A percentile compares a stretch with the other conserved stretches of the same genome.
phyloP scores from a whole-genome alignment of 1,140 invertebrate species.

The Leptopilina boulardi region DNA sequence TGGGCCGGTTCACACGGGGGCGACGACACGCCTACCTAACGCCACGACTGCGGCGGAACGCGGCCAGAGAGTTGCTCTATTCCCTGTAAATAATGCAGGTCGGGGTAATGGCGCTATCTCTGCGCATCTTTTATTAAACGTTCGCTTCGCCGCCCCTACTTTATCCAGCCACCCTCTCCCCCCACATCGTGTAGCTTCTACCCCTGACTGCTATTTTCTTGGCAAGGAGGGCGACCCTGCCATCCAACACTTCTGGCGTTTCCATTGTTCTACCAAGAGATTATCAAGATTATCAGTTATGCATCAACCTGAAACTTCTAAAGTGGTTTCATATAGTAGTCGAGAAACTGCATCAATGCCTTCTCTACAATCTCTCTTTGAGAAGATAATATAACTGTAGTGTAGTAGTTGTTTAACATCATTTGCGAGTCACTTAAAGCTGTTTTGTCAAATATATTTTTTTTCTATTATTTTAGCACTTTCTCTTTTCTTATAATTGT shows the following conservation, averaged over 20 bases:
- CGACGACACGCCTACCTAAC: constrained; percentile 70
- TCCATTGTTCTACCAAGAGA: constrained; percentile 58
- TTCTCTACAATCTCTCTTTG: background rate
- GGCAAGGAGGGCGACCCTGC: constrained; percentile 39
- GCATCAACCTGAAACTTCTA: constrained; percentile 24
- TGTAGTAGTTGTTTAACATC: background rate
- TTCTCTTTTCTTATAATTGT: too few relatives aligned
- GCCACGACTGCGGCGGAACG: constrained; percentile 71
- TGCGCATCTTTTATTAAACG: constrained; percentile 77
- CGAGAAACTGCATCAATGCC: background rate
- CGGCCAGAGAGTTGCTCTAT: constrained; percentile 72
- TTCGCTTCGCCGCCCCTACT: constrained; percentile 61
- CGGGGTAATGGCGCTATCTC: constrained; percentile 77
- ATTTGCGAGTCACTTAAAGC: background rate
- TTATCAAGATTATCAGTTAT: constrained; percentile 54
- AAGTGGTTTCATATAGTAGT: background rate
- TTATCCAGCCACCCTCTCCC: constrained; percentile 47
- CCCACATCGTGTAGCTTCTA: constrained; percentile 50
- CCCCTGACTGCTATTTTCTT: constrained; percentile 69
- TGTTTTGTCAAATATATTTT: background rate
- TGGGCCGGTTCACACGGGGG: constrained; percentile 55
- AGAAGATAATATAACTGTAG: background rate
- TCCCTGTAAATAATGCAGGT: constrained; percentile 75
- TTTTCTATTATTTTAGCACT: too few relatives aligned
- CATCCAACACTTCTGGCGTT: constrained; percentile 49